Evolutionary conservation across 2,797 vertebrate species (phyloP), one percentile per base, ranked within the genome.

Genomic region (Distichodus sexfasciatus): DNA sequence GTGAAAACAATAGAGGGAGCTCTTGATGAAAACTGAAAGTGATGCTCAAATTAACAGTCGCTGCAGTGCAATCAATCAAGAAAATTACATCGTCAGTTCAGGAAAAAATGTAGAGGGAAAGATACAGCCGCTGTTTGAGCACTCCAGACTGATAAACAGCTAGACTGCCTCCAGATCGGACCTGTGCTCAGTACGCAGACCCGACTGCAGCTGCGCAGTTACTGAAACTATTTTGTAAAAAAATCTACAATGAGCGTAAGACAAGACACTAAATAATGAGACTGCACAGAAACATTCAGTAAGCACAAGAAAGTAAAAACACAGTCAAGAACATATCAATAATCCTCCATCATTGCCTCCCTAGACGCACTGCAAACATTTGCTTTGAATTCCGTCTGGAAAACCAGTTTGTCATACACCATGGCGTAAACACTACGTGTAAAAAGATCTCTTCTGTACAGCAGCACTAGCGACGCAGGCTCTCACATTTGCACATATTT

Each of bases 401-500:
- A 68, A 78, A 65, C 24, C 33, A 46, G 74, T 77, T 69, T 77
- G 29, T 31, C 69, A 14, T 76, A 19, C 14, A 14, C 7, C 31
- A 21, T 21, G n/a, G 58, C 59, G 23, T 54, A 75, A 74, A 75
- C 55, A 77, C 70, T 78, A 74, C 14, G 43, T n/a, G 78, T 79
- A 55, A 68, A 63, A 43, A 19, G 38, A 64, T 23, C 73, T 57
- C 71, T 60, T 65, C 64, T 66, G 33, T 36, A 73, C 69, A 66
- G 79, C 76, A 58, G 77, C 54, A 72, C 35, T 80, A 59, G 43
- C 19, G 79, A 62, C 71, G 81, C 80, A 76, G 76, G 41, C 74
- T 33, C 41, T 46, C 31, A 26, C 23, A 86, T 91, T 88, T 87
- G 84, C 85, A 87, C 87, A 65, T 8, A 85, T 86, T 86, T 87